Conservation (phyloP, 2,113 vertebrate genomes). For the Neoarius graeffei region DNA sequence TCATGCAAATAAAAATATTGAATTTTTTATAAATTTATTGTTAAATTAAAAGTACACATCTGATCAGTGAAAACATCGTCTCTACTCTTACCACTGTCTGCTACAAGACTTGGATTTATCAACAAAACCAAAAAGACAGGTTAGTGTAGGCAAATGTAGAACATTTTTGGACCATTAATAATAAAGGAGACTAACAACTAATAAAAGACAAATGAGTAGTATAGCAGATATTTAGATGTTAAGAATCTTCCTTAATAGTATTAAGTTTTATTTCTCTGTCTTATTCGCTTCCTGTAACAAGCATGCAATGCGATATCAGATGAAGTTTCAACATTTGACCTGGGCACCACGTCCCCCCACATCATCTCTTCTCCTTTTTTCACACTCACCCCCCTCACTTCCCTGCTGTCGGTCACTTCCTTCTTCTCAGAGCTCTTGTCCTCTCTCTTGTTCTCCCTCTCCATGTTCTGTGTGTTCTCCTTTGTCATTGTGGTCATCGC, state of each 20-base stretch:
- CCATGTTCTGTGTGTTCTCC: slow-evolving; percentile 64
- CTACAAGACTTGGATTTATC: slow-evolving; percentile 19
- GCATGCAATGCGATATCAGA: slow-evolving; percentile 72
- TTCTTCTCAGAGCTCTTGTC: slow-evolving; percentile 52
- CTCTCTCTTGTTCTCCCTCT: slow-evolving; percentile 43
- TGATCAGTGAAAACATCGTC: slow-evolving; percentile 1
- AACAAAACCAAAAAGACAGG: not conserved
- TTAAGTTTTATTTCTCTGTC: slow-evolving; percentile 44
- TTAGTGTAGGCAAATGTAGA: not conserved
- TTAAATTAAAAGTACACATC: not conserved
- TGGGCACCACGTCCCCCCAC: slow-evolving; percentile 44
- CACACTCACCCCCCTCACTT: slow-evolving; percentile 38
- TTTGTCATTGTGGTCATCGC: slow-evolving; percentile 59
- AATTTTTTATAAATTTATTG: not conserved
- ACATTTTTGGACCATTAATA: not conserved
- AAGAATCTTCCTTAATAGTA: slow-evolving; percentile 27
- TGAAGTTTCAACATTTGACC: slow-evolving; percentile 64
- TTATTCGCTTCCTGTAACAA: slow-evolving; percentile 70
- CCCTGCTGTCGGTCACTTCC: slow-evolving; percentile 52
- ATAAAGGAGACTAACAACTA: not conserved
- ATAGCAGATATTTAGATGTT: slow-evolving; percentile 23
- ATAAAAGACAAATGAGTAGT: not conserved
- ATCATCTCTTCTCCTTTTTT: slow-evolving; percentile 36
- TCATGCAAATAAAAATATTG: not conserved
- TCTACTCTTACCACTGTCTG: slow-evolving; percentile 16